Evolutionary conservation across 2,888 invertebrate genomes (phyloP).

Genomic region (Spisula solida): DNA sequence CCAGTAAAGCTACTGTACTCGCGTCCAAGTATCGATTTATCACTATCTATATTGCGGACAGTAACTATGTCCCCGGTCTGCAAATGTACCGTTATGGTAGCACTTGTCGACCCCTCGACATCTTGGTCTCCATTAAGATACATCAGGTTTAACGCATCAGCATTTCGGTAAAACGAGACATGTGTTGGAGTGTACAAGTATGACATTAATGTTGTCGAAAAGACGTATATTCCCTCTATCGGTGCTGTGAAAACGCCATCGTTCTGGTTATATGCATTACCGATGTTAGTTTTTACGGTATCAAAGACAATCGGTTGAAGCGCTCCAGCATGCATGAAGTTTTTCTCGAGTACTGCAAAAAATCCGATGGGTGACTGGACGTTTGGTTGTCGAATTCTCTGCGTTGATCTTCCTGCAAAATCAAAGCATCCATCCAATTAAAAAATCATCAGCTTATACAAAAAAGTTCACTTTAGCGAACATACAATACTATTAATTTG

Average conservation of each 20-base stretch:
- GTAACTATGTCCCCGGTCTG: neutral
- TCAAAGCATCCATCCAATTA: neutral
- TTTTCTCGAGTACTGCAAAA: neutral
- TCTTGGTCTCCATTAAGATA: neutral
- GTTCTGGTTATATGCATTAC: neutral
- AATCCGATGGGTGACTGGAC: neutral
- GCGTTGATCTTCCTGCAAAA: neutral
- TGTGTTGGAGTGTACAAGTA: neutral
- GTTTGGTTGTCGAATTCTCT: neutral
- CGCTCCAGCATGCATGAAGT: neutral
- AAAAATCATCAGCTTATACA: no score
- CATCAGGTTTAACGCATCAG: neutral
- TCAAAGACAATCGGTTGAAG: conserved; percentile 13
- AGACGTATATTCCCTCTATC: conserved; percentile 20
- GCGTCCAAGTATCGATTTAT: neutral
- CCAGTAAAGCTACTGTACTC: neutral
- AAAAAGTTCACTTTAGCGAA: no score
- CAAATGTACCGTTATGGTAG: conserved; percentile 18
- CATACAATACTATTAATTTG: neutral
- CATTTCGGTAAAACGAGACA: neutral
- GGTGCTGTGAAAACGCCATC: conserved; percentile 4
- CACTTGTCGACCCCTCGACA: neutral
- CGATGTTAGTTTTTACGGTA: neutral
- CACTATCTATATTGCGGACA: neutral
- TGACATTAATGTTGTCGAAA: neutral